Evolutionary conservation across 1,140 invertebrate genomes (phyloP), one percentile per base, ranked within the genome.

Genomic region (Orius insidiosus): DNA sequence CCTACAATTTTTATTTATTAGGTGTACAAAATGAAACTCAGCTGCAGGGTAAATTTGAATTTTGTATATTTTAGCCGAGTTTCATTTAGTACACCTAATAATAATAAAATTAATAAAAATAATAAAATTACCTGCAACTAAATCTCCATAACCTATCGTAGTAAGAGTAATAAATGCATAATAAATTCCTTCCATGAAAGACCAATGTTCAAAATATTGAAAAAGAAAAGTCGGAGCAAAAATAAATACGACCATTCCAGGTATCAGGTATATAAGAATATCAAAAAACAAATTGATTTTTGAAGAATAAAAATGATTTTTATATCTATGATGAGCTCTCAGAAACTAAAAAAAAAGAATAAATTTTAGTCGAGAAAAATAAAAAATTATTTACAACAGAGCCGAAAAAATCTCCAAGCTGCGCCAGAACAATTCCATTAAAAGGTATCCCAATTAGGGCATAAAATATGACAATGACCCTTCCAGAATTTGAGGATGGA

Each of bases 121-220:
- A 24, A 24, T 24, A 24, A 24, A 24, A 24, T 61, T 60, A 77
- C 82, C 80, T 55, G 89, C 86, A 11, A 94, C 88, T 55, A 77
- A 81, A 64, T 95, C 89, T 31, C 89, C 90, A 60, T 94, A 95
- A 14, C 90, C 90, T 54, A 94, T 93, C 6, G 90, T 95, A 1
- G 87, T 86, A 2, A 93, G 69, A 0, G 87, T 89, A 18, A 94
- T 83, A 60, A 90, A 93, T 10, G 84, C 81, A 55, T 86, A 95
- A 60, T 95, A 95, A 33, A 94, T 71, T 1, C 85, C 73, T 36
- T 88, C 76, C n/a, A 88, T 74, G 58, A 88, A 94, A 2, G 73
- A 70, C 90, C 90, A 95, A 1, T 70, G 72, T 65, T 95, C 90
- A 48, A 90, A 83, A 31, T 82, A 68, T 0, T 80, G 76, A 56